Percentiles rank a stretch among this genome's conserved stretches.
Evolutionary conservation across 2,113 vertebrate species (phyloP).

Genomic region (Bos indicus): DNA sequence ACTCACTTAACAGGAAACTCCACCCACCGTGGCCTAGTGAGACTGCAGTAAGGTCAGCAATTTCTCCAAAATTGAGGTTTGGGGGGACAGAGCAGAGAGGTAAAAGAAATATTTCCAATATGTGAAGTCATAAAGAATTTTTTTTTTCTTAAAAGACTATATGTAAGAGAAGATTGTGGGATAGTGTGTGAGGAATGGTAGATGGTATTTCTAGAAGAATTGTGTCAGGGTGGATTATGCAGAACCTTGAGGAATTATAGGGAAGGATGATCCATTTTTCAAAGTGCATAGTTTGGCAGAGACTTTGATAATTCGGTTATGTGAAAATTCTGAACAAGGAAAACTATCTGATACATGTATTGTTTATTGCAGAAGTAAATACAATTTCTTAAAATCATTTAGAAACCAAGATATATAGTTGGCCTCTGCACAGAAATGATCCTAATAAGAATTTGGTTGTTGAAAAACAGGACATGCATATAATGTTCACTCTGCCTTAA

Average conservation of each 20-base stretch:
- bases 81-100: rapidly evolving
- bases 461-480: rapidly evolving
- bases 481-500: neutral
- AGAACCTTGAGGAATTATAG: neutral
- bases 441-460: neutral
- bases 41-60: too few species aligned
- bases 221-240: rapidly evolving
- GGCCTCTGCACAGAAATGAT: neutral
- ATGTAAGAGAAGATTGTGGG: neutral
- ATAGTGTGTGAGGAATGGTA: neutral
- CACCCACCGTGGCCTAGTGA: neutral
- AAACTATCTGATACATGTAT: neutral
- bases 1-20: neutral
- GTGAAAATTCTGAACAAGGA: neutral
- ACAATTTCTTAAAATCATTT: neutral
- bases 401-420: neutral
- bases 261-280: neutral
- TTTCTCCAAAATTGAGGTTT: neutral
- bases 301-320: neutral
- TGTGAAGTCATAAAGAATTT: rapidly evolving
- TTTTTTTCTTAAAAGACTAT: neutral
- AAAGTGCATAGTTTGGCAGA: neutral
- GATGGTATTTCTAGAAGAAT: neutral
- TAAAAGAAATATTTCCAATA: rapidly evolving
- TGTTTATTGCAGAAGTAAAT: neutral